Conservation (phyloP, 2,797 vertebrate species). For the Rhynchotus rufescens region DNA sequence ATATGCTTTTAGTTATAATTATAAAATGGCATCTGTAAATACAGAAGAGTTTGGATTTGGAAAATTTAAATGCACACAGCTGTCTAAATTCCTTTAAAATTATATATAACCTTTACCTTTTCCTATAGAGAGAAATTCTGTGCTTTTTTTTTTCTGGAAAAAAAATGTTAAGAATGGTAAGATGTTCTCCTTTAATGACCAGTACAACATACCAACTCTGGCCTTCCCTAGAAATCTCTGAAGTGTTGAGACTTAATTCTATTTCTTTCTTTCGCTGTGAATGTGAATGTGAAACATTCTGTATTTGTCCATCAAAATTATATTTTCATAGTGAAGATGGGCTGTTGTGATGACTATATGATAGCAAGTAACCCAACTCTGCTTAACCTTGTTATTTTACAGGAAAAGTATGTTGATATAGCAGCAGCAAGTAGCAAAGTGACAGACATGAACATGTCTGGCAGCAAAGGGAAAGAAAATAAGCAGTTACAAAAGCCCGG, state of each 20-base stretch:
- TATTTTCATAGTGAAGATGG: background rate
- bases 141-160: background rate
- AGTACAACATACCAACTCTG: background rate
- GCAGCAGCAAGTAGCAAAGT: background rate
- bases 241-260: background rate
- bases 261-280: background rate
- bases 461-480: background rate
- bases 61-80: background rate
- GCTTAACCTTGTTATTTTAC: background rate
- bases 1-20: constrained; percentile 26
- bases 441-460: background rate
- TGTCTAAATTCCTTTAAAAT: background rate
- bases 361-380: background rate
- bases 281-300: background rate
- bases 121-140: background rate
- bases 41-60: background rate
- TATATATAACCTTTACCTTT: background rate
- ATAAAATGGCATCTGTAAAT: background rate
- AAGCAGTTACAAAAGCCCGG: background rate
- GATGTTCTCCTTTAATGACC: background rate
- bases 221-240: background rate
- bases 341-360: background rate
- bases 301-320: constrained; percentile 3
- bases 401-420: background rate
- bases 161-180: background rate